Conservation (phyloP, 2,113 vertebrate genomes). For the Haemorhous mexicanus region DNA sequence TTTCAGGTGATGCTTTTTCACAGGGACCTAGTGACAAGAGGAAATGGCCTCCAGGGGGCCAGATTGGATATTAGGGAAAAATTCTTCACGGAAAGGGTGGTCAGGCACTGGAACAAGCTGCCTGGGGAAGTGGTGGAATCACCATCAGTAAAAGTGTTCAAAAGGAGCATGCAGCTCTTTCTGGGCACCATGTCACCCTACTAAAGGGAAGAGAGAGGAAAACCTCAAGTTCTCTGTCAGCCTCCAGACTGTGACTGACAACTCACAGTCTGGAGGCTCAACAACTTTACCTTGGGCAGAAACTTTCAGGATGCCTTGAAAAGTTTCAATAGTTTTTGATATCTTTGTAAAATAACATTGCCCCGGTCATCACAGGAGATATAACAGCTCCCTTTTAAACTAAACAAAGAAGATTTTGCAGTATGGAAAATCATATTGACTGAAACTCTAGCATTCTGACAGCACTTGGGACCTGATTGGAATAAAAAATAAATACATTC, state of each 20-base stretch:
- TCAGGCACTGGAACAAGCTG: not conserved
- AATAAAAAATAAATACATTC: not conserved
- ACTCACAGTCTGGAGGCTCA: not conserved
- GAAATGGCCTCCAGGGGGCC: not conserved
- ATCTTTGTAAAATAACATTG: not conserved
- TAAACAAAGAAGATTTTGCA: not conserved
- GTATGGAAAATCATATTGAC: not conserved
- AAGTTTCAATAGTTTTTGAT: not conserved
- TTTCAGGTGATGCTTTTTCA: not conserved
- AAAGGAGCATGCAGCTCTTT: not conserved
- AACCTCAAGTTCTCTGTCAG: not conserved
- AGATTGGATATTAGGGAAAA: not conserved
- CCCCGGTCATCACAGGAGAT: not conserved
- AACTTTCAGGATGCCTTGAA: not conserved
- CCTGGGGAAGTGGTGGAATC: not conserved
- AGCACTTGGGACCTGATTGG: not conserved
- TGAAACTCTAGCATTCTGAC: not conserved
- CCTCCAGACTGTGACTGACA: not conserved
- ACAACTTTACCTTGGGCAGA: not conserved
- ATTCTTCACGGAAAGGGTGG: not conserved
- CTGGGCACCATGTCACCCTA: not conserved
- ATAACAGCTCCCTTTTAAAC: not conserved
- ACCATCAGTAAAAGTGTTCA: too few species aligned
- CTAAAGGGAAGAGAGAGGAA: not conserved
- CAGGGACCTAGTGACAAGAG: not conserved